Percentiles rank a stretch among this genome's conserved stretches.
Conservation (phyloP, 1,140 invertebrate species). For the Conopomorpha cramerella region DNA sequence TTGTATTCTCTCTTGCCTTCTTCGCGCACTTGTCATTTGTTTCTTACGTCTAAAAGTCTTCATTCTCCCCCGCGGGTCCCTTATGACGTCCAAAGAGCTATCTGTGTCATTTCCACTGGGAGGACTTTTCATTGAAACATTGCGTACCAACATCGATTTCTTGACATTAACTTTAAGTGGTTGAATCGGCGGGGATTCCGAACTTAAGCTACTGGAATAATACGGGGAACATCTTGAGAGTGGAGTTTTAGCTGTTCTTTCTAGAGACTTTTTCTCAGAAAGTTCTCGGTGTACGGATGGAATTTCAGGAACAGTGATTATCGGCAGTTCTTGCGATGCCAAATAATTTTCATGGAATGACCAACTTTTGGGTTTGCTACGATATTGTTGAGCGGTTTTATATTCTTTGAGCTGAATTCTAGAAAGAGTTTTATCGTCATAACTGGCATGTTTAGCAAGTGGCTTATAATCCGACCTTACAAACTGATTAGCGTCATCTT, state of each 20-base stretch:
- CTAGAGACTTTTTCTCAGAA: slow-evolving; percentile 46
- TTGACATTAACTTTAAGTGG: slow-evolving; percentile 62
- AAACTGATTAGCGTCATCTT: slow-evolving; percentile 34
- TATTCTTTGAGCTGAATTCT: slow-evolving; percentile 67
- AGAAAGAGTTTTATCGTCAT: slow-evolving; percentile 65
- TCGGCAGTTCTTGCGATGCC: slow-evolving; percentile 43
- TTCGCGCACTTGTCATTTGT: slow-evolving; percentile 61
- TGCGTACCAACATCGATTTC: slow-evolving; percentile 53
- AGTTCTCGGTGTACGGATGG: slow-evolving; percentile 39
- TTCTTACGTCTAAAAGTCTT: slow-evolving; percentile 67
- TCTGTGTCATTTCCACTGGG: slow-evolving; percentile 72
- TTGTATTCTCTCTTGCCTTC: slow-evolving; percentile 60
- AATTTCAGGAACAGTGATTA: slow-evolving; percentile 45
- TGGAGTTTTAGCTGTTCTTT: slow-evolving; percentile 49
- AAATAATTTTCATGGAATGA: slow-evolving; percentile 67
- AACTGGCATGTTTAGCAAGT: slow-evolving; percentile 64
- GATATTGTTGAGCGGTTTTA: slow-evolving; percentile 62
- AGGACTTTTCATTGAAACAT: slow-evolving; percentile 64
- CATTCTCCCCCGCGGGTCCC: slow-evolving; percentile 63
- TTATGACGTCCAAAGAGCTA: slow-evolving; percentile 67
- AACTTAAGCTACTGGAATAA: slow-evolving; percentile 71
- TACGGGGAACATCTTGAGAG: slow-evolving; percentile 70
- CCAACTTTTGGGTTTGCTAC: slow-evolving; percentile 62
- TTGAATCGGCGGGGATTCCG: slow-evolving; percentile 68
- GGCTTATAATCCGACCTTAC: slow-evolving; percentile 58